Conservation (phyloP, 2,113 vertebrate species). For the Solea senegalensis region DNA sequence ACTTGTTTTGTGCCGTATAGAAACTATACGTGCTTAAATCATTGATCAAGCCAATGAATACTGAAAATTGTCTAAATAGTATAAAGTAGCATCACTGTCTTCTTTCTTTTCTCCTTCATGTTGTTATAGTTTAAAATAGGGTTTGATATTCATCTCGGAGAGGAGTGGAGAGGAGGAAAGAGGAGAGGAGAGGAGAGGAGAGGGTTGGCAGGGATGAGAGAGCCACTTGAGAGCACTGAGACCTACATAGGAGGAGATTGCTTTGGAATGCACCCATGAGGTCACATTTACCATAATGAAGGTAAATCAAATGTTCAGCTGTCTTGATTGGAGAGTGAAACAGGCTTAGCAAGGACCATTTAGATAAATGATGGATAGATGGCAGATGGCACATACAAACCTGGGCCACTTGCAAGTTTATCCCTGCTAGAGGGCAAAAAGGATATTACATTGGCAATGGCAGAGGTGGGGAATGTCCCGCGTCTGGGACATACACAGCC, state of each 20-base stretch:
- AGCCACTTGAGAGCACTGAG: conserved; percentile 61
- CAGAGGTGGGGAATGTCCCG: neutral
- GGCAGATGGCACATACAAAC: conserved; percentile 70
- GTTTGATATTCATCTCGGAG: conserved; percentile 51
- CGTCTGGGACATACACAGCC: neutral
- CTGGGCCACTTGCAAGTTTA: conserved; percentile 67
- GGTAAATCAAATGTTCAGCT: conserved; percentile 73
- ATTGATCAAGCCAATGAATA: conserved; percentile 23
- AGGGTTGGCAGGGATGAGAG: conserved; percentile 45
- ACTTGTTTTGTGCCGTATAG: conserved; percentile 25
- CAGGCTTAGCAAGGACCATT: conserved; percentile 57
- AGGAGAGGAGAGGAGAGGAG: conserved; percentile 16
- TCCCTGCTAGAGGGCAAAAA: conserved; percentile 61
- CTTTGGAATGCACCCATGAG: conserved; percentile 61
- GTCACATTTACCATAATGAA: conserved; percentile 69
- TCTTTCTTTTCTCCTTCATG: conserved; percentile 26
- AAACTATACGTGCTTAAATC: conserved; percentile 35
- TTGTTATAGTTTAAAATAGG: conserved; percentile 35
- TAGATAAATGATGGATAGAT: conserved; percentile 65
- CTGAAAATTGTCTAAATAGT: conserved; percentile 22
- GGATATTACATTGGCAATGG: conserved; percentile 40
- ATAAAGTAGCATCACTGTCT: conserved; percentile 52
- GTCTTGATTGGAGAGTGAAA: conserved; percentile 71
- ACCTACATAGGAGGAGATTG: conserved; percentile 65
- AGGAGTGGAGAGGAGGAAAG: conserved; percentile 20